Evolutionary conservation across 2,888 invertebrate species (phyloP), one percentile per base, ranked within the genome.

Genomic region (Hemaris fuciformis): DNA sequence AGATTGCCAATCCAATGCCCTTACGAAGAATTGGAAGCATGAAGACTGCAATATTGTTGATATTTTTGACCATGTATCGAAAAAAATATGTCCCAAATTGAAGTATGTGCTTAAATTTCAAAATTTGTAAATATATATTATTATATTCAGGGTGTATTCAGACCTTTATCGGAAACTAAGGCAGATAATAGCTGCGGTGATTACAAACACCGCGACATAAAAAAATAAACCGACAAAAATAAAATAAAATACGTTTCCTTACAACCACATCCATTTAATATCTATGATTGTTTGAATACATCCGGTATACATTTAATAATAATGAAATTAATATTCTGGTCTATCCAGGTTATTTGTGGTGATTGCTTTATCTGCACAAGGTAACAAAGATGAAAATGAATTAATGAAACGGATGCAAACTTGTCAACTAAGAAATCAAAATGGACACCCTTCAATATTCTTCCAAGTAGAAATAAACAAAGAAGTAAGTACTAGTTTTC

Each of bases 51-150:
- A n/a, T 61, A 64, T 76, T 41, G 77, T 81, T 25, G 67, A 76
- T 57, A 84, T 84, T 73, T 74, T 86, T 46, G 83, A 85, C 67
- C 59, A 77, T 62, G 69, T 70, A 38, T 79, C 83, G 10, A 75
- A 81, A 61, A 76, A 77, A 38, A 67, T 72, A 63, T 83, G 80
- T n/a, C n/a, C n/a, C n/a, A 60, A 64, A 63, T 23, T 34, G 34
- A 34, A 5, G 34, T 5, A 34, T n/a, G n/a, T n/a, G n/a, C n/a
- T n/a, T n/a, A n/a, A n/a, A n/a, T n/a, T n/a, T n/a, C n/a, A n/a
- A n/a, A n/a, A n/a, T n/a, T n/a, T n/a, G n/a, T n/a, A n/a, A n/a
- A n/a, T n/a, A n/a, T n/a, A n/a, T n/a, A n/a, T n/a, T n/a, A n/a
- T n/a, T n/a, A n/a, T n/a, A n/a, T n/a, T n/a, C n/a, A n/a, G n/a